Percentiles rank a stretch among this genome's conserved stretches.
Conservation (phyloP, 2,797 vertebrate species). For the Eptatretus atami region DNA sequence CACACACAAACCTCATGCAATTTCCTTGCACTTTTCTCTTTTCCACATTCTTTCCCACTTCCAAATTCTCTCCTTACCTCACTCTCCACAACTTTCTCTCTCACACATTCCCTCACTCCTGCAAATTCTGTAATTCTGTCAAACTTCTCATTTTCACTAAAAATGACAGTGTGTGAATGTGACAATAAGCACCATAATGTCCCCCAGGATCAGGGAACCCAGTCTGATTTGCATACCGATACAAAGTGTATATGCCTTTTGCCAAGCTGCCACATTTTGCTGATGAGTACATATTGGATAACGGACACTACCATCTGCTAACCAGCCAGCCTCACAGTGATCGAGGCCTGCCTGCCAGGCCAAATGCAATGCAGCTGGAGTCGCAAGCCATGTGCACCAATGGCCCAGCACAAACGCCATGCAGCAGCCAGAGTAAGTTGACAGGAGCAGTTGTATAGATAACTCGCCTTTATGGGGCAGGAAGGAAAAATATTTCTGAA, state of each 20-base stretch:
- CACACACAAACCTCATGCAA: slow-evolving; percentile 20
- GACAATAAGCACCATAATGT: slow-evolving; percentile 55
- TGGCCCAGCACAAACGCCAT: slow-evolving; percentile 30
- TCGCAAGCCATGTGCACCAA: slow-evolving; percentile 34
- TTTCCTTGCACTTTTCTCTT: too few relatives aligned
- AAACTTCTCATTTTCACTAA: too few relatives aligned
- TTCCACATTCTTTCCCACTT: too few relatives aligned
- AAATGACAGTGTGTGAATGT: slow-evolving; percentile 9
- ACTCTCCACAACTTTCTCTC: too few relatives aligned
- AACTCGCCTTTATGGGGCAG: too few relatives aligned
- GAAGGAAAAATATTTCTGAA: too few relatives aligned
- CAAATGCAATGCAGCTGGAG: slow-evolving; percentile 48
- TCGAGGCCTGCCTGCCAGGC: slow-evolving; percentile 72
- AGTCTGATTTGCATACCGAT: slow-evolving; percentile 57
- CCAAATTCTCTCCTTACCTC: too few relatives aligned
- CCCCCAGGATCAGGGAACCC: slow-evolving; percentile 36
- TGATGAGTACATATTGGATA: slow-evolving; percentile 60
- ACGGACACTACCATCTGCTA: slow-evolving; percentile 59
- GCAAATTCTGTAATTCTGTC: too few relatives aligned
- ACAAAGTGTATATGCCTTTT: slow-evolving; percentile 50
- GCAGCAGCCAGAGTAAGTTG: slow-evolving; percentile 38
- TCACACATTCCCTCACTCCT: too few relatives aligned
- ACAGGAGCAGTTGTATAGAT: slow-evolving; percentile 21
- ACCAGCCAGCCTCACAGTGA: slow-evolving; percentile 73
- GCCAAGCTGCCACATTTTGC: slow-evolving; percentile 44